Conservation (phyloP, 1,140 invertebrate genomes). For the Triops longicaudatus region DNA sequence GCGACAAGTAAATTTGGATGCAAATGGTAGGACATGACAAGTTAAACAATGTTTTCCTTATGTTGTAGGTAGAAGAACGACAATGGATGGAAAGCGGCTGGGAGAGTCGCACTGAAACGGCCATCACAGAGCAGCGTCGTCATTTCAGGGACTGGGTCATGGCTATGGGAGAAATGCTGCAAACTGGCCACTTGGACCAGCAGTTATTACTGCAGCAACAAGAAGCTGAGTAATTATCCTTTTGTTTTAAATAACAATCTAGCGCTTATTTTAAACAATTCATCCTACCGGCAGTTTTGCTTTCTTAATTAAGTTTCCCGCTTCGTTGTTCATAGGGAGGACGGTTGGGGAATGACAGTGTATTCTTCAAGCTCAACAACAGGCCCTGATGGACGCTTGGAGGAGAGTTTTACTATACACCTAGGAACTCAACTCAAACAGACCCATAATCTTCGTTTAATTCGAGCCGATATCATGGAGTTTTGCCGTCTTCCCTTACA, state of each 20-base stretch:
- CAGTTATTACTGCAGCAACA: conserved; percentile 1
- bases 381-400: conserved; percentile 46
- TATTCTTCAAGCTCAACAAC: conserved; percentile 35
- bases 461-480: conserved; percentile 77
- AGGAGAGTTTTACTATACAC: conserved; percentile 96
- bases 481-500: conserved; percentile 52
- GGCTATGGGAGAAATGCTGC: conserved; percentile 32
- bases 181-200: conserved; percentile 20
- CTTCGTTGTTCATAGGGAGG: conserved; percentile 26
- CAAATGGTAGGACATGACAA: not conserved
- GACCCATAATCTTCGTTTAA: conserved; percentile 91
- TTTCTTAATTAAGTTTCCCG: not conserved
- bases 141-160: conserved; percentile 74
- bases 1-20: conserved; percentile 41
- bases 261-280: not conserved
- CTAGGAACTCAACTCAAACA: conserved; percentile 95
- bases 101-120: conserved; percentile 62
- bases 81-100: conserved; percentile 64
- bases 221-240: conserved; percentile 16
- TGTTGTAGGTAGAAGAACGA: conserved; percentile 55
- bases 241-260: not conserved
- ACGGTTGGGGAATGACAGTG: conserved; percentile 33
- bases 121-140: conserved; percentile 59
- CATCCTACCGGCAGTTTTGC: not conserved
- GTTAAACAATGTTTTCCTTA: not conserved